phyloP scores from a whole-genome alignment of 2,113 vertebrate genomes.

The Hiodon alosoides region DNA sequence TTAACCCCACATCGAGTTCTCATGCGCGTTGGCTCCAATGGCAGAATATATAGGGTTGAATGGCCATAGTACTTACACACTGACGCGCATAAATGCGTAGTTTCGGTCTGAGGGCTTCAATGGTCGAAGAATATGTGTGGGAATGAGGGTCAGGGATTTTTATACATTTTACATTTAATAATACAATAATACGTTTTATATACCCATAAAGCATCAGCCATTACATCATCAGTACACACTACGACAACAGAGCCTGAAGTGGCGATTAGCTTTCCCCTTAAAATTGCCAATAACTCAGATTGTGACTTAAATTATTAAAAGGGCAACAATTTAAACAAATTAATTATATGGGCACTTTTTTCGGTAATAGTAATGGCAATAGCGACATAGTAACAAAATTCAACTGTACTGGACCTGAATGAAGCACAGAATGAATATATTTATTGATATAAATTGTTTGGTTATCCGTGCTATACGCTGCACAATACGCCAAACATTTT shows the following conservation, averaged over 20 bases:
- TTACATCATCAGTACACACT: neutral
- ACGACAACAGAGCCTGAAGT: neutral
- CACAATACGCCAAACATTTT: no score
- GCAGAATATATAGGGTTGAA: no score
- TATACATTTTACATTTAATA: neutral
- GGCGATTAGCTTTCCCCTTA: neutral
- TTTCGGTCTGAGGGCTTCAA: conserved; percentile 4
- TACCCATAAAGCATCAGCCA: neutral
- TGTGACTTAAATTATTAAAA: neutral
- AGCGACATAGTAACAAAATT: neutral
- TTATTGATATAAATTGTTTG: neutral
- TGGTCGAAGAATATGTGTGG: conserved; percentile 4
- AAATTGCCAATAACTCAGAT: neutral
- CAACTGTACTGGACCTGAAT: neutral
- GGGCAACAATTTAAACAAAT: neutral
- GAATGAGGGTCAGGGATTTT: neutral
- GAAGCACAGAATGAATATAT: neutral
- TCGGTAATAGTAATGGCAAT: no score
- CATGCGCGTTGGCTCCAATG: no score
- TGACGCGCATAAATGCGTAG: no score
- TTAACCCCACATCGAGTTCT: no score
- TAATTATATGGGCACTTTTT: neutral
- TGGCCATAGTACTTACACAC: no score
- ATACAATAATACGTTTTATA: conserved; percentile 1
- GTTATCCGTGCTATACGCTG: no score